These are phyloP conservation scores for Campylorhamphus procurvoides DNA, from an alignment of 2,113 vertebrate species.

Conservation along the genomic window DNA sequence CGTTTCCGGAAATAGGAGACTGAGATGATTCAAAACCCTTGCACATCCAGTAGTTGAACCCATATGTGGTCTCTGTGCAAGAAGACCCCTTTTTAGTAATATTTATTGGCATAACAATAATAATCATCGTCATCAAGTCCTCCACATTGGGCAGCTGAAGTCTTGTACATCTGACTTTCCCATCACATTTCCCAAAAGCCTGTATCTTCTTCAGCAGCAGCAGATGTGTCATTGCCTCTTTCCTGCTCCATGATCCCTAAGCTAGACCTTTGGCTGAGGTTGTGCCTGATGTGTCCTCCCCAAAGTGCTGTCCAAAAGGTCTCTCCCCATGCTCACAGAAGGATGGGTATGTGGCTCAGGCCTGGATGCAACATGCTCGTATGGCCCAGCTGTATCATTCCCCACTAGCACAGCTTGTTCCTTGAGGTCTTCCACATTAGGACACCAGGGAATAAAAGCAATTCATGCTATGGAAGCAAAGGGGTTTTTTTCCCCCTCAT, in stretches of 20 bases:
- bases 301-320: background rate
- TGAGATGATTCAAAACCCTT: background rate
- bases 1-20: background rate
- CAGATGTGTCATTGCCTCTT: background rate
- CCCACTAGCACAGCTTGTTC: background rate
- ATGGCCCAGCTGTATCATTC: background rate
- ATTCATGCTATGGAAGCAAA: background rate
- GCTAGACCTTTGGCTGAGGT: background rate
- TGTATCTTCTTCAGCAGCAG: background rate
- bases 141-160: background rate
- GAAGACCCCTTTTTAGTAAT: background rate
- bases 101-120: background rate
- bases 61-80: background rate
- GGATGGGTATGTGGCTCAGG: background rate
- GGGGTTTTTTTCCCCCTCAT: background rate
- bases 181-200: background rate
- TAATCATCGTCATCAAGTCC: background rate
- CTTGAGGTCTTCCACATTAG: background rate
- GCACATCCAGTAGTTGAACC: background rate
- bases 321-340: background rate
- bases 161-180: background rate
- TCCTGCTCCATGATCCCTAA: background rate
- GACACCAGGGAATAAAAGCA: background rate
- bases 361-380: rapidly evolving
- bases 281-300: background rate